Percentiles rank a stretch among this genome's conserved stretches.
phyloP scores from a whole-genome alignment of 2,797 vertebrate species.

The Falco concolor region DNA sequence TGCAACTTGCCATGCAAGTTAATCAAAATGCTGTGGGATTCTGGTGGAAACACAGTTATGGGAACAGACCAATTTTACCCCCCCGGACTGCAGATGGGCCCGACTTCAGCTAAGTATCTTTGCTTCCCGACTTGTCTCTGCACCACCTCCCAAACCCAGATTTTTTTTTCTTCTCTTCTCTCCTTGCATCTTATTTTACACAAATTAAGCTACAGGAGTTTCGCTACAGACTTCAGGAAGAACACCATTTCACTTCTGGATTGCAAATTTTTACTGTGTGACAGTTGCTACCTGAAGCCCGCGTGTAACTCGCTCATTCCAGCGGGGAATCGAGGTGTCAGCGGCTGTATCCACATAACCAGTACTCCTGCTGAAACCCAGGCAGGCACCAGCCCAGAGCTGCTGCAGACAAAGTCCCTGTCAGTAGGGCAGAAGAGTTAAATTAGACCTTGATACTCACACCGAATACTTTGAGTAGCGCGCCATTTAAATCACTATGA shows the following conservation, averaged over 20 bases:
- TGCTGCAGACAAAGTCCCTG: no score
- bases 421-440: not conserved
- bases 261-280: no score
- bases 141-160: not conserved
- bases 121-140: not conserved
- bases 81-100: not conserved
- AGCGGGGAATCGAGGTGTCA: fast-evolving
- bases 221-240: not conserved
- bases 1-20: not conserved
- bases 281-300: not conserved
- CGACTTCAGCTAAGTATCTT: not conserved
- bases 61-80: not conserved
- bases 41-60: not conserved
- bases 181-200: not conserved
- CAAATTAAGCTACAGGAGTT: not conserved
- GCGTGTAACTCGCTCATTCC: not conserved
- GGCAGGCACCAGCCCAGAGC: not conserved
- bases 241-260: not conserved
- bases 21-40: not conserved
- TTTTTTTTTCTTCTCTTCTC: no score
- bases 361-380: not conserved
- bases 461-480: not conserved
- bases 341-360: not conserved
- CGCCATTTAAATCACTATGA: no score
- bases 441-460: not conserved